Evolutionary conservation across 2,113 vertebrate genomes (phyloP).

Genomic region (Saimiri boliviensis): DNA sequence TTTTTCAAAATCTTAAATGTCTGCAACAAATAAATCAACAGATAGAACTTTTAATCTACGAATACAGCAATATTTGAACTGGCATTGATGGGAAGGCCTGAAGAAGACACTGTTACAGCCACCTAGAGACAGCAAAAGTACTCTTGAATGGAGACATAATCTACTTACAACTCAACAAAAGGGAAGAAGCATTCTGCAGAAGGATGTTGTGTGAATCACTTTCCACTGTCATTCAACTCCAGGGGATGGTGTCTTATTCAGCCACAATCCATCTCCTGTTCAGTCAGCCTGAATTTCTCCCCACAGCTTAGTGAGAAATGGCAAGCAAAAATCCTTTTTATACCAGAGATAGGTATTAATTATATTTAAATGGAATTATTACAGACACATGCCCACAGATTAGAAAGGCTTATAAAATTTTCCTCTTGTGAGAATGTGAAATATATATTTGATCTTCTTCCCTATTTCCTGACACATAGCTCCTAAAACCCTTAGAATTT

Average conservation of each 20-base stretch:
- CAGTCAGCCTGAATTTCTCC: not conserved
- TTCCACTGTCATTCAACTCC: accelerated
- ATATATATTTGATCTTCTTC: not conserved
- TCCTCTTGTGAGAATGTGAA: not conserved
- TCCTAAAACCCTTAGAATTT: not conserved
- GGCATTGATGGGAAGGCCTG: not conserved
- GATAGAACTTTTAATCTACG: not conserved
- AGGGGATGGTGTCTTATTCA: not conserved
- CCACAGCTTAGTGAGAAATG: not conserved
- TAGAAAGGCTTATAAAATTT: not conserved
- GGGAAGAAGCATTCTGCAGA: accelerated
- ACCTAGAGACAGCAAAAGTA: not conserved
- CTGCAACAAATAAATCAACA: not conserved
- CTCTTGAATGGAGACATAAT: not conserved
- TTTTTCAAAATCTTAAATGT: not conserved
- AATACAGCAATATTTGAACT: not conserved
- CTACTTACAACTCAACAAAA: not conserved
- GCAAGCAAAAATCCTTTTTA: not conserved
- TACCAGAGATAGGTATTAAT: not conserved
- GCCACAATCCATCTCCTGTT: not conserved
- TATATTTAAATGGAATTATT: not conserved
- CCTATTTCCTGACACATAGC: not conserved
- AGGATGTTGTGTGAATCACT: not conserved
- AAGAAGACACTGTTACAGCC: not conserved
- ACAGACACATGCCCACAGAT: not conserved